Percentiles rank a stretch among this genome's conserved stretches.
phyloP scores from a whole-genome alignment of 2,888 invertebrate genomes.

The Limenitis camilla region DNA sequence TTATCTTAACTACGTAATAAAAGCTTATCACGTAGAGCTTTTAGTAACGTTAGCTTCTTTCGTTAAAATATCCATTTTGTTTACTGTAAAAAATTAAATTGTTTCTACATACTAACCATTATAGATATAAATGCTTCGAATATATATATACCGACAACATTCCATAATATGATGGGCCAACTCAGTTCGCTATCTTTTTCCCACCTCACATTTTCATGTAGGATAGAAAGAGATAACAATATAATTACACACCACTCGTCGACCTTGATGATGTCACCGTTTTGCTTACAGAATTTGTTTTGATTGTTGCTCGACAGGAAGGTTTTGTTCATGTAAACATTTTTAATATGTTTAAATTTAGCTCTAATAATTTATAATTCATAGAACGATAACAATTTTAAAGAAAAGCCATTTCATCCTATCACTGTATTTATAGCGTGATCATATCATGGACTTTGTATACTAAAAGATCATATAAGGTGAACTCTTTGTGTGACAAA shows the following conservation, averaged over 20 bases:
- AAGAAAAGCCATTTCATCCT: not conserved
- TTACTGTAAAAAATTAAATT: not conserved
- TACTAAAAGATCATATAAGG: not conserved
- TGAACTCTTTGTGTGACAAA: not conserved
- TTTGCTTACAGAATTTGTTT: slow-evolving; percentile 43
- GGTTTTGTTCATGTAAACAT: slow-evolving; percentile 16
- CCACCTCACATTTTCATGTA: not conserved
- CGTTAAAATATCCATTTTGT: no score
- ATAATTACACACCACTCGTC: slow-evolving; percentile 34
- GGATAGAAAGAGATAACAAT: slow-evolving; percentile 10
- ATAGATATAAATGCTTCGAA: slow-evolving; percentile 2
- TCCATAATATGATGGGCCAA: slow-evolving; percentile 6
- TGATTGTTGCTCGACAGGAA: slow-evolving; percentile 27
- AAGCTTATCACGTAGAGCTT: no score
- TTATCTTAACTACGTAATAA: no score
- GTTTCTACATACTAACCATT: not conserved
- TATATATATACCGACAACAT: slow-evolving; percentile 6
- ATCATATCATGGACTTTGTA: no score
- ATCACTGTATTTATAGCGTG: no score
- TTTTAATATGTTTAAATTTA: not conserved
- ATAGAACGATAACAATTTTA: not conserved
- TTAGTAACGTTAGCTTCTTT: no score
- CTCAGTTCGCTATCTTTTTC: slow-evolving; percentile 11
- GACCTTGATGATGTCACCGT: slow-evolving; percentile 67
- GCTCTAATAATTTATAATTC: not conserved